Base-by-base conservation (phyloP, 2,888 invertebrate genomes). In the Acronicta alni region DNA sequence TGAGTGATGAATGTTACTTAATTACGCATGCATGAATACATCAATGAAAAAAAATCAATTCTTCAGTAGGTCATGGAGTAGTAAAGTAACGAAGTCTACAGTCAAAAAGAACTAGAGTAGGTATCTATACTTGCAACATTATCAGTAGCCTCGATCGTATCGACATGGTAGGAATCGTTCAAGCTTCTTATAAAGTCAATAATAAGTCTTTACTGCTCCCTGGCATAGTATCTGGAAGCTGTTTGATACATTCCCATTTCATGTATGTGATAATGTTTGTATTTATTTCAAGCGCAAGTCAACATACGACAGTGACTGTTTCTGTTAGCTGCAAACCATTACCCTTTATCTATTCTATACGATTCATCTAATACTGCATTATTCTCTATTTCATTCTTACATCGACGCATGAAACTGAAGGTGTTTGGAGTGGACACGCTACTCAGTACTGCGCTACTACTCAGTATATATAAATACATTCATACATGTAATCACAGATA, bases 321-420 rank as follows among this genome's bases (percentile, higher is more conserved):
- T 59, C 62, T 41, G 15, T 52, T 52, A 20, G n/a, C 23, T 67
- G 57, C 43, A 49, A 48, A 57, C 44, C 42, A 61, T 49, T 41
- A 64, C 47, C 62, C 23, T 72, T 53, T 49, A 72, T 54, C 73
- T 76, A 8, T 63, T 59, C 53, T 64, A 17, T 46, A 53, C 37
- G 15, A 44, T 35, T 57, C 55, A 58, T 53, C 46, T 68, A 48
- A 47, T 41, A 45, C 41, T 42, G 48, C 47, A 53, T 64, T 45
- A 55, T 49, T 65, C 51, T 71, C 26, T 42, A 68, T 56, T 72
- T 63, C 51, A 63, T 56, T 57, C 37, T 72, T 38, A 55, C 49
- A 54, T 41, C 30, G 48, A 57, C 39, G 18, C 53, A 58, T 57
- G 54, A 20, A n/a, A 18, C 49, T 41, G 39, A 26, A 20, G 37